Conservation (phyloP, 2,888 invertebrate genomes). For the Eristalinus aeneus region DNA sequence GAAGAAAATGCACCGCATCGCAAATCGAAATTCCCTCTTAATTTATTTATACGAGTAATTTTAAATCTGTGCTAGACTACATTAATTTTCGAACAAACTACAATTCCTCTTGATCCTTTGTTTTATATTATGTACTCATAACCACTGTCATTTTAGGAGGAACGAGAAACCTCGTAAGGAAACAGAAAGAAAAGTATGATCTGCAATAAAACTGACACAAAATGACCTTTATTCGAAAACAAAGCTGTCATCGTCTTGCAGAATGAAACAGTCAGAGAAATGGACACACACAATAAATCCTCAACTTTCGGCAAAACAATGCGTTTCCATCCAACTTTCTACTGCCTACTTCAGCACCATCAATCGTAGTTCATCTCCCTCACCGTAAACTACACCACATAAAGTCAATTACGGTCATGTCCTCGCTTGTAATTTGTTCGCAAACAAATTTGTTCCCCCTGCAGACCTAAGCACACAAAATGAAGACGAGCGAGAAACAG, state of each 20-base stretch:
- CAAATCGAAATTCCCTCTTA: too few relatives aligned
- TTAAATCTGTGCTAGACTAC: too few relatives aligned
- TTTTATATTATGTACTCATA: too few relatives aligned
- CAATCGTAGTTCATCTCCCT: conserved; percentile 13
- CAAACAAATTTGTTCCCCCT: conserved; percentile 23
- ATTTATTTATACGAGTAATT: too few relatives aligned
- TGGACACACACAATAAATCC: background rate
- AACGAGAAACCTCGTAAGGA: too few relatives aligned
- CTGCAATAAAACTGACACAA: background rate
- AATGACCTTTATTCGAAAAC: background rate
- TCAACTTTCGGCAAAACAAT: conserved; percentile 2
- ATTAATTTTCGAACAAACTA: too few relatives aligned
- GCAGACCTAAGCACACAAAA: background rate
- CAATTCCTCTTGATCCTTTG: too few relatives aligned
- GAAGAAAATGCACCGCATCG: too few relatives aligned
- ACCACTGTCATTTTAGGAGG: too few relatives aligned
- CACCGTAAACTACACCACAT: conserved; percentile 14
- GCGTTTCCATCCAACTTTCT: background rate
- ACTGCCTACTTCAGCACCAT: background rate
- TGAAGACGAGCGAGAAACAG: background rate
- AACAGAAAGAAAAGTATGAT: background rate
- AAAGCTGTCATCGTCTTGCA: background rate
- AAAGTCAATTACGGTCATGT: conserved; percentile 45
- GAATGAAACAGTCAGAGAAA: background rate
- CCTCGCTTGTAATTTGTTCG: conserved; percentile 33